Evolutionary conservation across 2,888 invertebrate genomes (phyloP).

Genomic region (Baccha elongata): DNA sequence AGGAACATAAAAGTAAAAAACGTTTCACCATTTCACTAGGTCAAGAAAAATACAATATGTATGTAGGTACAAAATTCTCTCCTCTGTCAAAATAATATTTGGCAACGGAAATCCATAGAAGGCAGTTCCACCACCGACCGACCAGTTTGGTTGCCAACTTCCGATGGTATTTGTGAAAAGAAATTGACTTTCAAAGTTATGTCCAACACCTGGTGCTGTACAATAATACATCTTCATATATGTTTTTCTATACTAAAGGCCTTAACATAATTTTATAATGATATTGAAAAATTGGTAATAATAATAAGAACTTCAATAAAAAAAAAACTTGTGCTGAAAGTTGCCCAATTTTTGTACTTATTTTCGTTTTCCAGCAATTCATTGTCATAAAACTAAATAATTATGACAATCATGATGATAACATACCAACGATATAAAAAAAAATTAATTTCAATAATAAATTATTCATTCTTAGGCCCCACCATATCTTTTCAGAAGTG

Average conservation of each 20-base stretch:
- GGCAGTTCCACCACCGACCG: constrained; percentile 18
- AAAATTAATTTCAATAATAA: no score
- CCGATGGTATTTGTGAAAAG: constrained; percentile 9
- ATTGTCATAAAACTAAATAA: no score
- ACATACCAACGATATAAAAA: no score
- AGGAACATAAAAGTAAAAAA: constrained; percentile 12
- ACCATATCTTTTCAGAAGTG: no score
- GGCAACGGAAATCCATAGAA: constrained; percentile 28
- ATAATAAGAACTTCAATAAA: no score
- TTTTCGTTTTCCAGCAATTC: no score
- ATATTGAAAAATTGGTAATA: neutral
- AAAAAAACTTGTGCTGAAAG: no score
- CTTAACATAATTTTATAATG: constrained; percentile 7
- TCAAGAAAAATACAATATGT: constrained; percentile 22
- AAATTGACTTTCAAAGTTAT: constrained; percentile 28
- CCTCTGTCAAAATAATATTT: constrained; percentile 14
- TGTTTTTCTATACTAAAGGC: neutral
- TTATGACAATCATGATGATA: no score
- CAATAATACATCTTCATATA: no score
- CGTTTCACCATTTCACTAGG: constrained; percentile 17
- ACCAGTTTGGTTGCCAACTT: constrained; percentile 30
- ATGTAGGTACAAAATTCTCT: constrained; percentile 8
- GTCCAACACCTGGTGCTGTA: constrained; percentile 24
- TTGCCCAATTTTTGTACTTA: no score
- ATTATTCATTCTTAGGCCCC: no score